A percentile compares a stretch with the other conserved stretches of the same genome.
phyloP scores from a whole-genome alignment of 2,113 vertebrate species.

The Atherinomorus stipes region DNA sequence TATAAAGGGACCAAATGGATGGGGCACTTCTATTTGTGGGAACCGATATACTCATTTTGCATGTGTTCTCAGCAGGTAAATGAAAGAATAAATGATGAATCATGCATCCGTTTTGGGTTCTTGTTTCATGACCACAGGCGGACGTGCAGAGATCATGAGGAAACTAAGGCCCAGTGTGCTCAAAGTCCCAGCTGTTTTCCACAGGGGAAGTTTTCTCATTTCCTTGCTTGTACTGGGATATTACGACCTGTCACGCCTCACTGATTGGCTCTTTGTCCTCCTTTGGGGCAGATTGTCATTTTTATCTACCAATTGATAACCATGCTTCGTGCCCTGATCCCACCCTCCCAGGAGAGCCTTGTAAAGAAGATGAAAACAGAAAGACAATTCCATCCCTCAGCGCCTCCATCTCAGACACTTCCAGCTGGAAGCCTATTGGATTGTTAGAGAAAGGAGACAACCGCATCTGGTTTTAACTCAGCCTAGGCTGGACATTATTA shows the following conservation, averaged over 20 bases:
- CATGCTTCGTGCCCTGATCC: constrained; percentile 70
- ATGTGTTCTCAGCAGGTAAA: background rate
- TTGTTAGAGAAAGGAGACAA: constrained; percentile 27
- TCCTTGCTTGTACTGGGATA: constrained; percentile 71
- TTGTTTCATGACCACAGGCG: constrained; percentile 2
- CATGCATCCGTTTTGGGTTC: constrained; percentile 12
- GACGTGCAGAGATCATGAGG: background rate
- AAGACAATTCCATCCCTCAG: constrained; percentile 82
- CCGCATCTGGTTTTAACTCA: constrained; percentile 41
- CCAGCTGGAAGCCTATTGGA: constrained; percentile 51
- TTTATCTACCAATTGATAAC: constrained; percentile 83
- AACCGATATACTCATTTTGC: background rate
- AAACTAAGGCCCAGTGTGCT: constrained; percentile 26
- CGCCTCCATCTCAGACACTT: constrained; percentile 63
- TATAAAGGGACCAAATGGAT: too few relatives aligned
- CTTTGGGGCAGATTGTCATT: constrained; percentile 78
- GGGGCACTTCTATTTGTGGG: too few relatives aligned
- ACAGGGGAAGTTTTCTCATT: constrained; percentile 76
- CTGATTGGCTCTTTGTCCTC: constrained; percentile 77
- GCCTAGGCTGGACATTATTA: constrained; percentile 38
- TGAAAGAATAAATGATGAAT: background rate
- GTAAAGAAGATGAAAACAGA: constrained; percentile 78
- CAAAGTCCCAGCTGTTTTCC: constrained; percentile 64
- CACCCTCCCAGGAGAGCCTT: constrained; percentile 75
- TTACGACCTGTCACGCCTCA: constrained; percentile 75